These are phyloP conservation scores for Chaetorhynchus papuensis DNA, from an alignment of 2,113 vertebrate species.

Conservation along the genomic window DNA sequence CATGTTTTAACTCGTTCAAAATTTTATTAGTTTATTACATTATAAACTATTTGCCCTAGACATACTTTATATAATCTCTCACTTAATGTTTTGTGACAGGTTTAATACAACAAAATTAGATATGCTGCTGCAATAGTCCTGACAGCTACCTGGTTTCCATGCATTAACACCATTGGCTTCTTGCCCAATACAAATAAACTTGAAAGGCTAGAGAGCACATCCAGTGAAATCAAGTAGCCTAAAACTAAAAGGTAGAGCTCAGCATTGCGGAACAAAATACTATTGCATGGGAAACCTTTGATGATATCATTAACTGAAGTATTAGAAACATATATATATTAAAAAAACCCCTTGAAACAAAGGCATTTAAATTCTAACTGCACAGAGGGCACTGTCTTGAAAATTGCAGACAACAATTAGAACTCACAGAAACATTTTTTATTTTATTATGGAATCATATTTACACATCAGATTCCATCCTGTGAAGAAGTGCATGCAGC, in stretches of 20 bases:
- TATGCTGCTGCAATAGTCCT: constrained; percentile 56
- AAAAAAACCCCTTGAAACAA: neutral
- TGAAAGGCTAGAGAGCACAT: constrained; percentile 40
- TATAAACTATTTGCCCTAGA: constrained; percentile 60
- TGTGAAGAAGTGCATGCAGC: neutral
- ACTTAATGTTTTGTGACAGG: constrained; percentile 69
- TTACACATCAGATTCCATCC: neutral
- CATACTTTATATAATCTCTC: constrained; percentile 70
- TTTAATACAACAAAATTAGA: constrained; percentile 73
- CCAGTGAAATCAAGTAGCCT: constrained; percentile 35
- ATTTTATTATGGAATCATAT: neutral
- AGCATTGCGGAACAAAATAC: neutral
- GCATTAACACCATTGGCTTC: constrained; percentile 55
- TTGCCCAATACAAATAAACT: constrained; percentile 59
- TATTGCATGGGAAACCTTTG: neutral
- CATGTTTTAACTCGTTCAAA: constrained; percentile 45
- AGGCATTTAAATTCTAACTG: neutral
- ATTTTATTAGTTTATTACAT: constrained; percentile 61
- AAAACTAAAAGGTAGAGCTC: constrained; percentile 9
- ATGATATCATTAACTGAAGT: neutral
- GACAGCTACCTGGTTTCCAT: constrained; percentile 68
- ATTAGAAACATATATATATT: neutral
- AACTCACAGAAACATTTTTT: neutral
- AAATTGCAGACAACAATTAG: neutral
- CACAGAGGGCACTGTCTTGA: neutral